phyloP scores from a whole-genome alignment of 2,797 vertebrate species.

The Dicrostonyx torquatus region DNA sequence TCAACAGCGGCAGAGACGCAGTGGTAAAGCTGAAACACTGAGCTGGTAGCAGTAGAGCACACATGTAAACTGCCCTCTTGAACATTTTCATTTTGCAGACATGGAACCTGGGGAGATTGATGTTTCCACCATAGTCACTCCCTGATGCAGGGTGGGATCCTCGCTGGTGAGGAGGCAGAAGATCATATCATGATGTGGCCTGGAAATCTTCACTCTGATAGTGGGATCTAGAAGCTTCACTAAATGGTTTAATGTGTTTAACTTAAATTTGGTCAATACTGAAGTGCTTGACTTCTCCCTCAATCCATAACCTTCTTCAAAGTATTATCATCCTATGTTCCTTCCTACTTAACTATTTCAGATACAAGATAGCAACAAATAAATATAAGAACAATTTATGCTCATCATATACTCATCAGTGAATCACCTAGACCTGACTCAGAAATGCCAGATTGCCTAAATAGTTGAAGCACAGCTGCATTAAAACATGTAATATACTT shows the following conservation, averaged over 20 bases:
- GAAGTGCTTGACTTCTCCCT: background rate
- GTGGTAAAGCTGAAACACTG: background rate
- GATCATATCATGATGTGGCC: background rate
- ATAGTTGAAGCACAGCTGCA: background rate
- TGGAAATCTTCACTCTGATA: background rate
- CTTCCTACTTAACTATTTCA: background rate
- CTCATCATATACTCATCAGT: background rate
- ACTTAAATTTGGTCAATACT: conserved; percentile 18
- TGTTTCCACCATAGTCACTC: background rate
- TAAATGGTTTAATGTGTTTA: background rate
- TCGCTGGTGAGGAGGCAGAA: accelerated
- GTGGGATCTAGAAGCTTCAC: background rate
- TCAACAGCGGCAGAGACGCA: background rate
- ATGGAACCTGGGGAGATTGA: background rate
- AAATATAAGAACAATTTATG: background rate
- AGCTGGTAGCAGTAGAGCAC: background rate
- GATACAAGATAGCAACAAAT: background rate
- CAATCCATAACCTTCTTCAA: background rate
- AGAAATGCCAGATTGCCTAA: conserved; percentile 3
- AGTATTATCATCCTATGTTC: background rate
- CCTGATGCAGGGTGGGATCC: background rate
- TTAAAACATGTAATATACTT: background rate
- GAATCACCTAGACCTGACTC: background rate
- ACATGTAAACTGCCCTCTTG: background rate
- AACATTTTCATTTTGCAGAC: background rate